These are phyloP conservation scores for Dermatophagoides farinae DNA, from an alignment of 1,140 invertebrate genomes.

Conservation along the genomic window DNA sequence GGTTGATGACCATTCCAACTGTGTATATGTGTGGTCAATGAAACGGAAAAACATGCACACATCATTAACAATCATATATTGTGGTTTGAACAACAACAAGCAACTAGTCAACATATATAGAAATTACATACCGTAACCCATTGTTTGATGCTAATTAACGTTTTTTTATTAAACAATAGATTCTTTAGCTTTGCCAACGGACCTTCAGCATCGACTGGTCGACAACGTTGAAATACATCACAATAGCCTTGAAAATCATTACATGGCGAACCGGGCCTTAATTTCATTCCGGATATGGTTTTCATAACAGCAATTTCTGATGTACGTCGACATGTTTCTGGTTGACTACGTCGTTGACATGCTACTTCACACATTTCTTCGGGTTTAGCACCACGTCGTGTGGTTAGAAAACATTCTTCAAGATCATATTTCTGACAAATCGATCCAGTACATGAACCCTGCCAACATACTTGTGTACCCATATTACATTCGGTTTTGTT, in stretches of 20 bases:
- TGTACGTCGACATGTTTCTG: conserved; percentile 56
- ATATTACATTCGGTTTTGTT: conserved; percentile 69
- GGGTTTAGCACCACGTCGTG: conserved; percentile 41
- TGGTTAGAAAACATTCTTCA: conserved; percentile 87
- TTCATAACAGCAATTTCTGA: conserved; percentile 52
- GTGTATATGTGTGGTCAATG: no score
- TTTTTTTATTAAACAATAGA: conserved; percentile 75
- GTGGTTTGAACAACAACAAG: no score
- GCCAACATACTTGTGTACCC: conserved; percentile 63
- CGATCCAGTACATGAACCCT: conserved; percentile 79
- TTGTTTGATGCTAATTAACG: conserved; percentile 57
- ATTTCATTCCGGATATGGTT: conserved; percentile 56
- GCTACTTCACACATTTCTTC: conserved; percentile 86
- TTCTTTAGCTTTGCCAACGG: conserved; percentile 90
- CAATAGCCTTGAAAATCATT: conserved; percentile 98
- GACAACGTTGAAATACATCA: conserved; percentile 92
- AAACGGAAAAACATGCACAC: no score
- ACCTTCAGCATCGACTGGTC: conserved; percentile 92
- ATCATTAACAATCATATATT: no score
- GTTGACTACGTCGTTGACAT: conserved; percentile 62
- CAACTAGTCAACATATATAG: not conserved
- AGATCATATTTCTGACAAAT: conserved; percentile 86
- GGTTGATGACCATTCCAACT: no score
- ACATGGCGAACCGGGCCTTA: conserved; percentile 82
- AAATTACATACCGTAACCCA: conserved; percentile 49